Base-by-base conservation (phyloP, 1,140 invertebrate species). In the Drosophila sechellia region DNA sequence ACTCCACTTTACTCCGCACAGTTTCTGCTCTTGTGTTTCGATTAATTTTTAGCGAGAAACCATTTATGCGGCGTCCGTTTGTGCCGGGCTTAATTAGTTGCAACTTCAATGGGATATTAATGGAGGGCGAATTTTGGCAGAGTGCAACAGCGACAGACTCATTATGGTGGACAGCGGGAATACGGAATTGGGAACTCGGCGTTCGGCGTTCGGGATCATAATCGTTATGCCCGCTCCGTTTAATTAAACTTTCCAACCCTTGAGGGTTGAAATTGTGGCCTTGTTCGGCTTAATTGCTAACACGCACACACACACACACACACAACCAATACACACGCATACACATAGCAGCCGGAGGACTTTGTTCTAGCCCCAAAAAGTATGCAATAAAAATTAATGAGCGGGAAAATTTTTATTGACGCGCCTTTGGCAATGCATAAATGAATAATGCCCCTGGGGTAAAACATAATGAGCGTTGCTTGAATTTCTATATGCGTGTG, bases 381-480 rank as follows among this genome's bases (percentile, higher is more conserved):
- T 78, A 75, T 74, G 66, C 81, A 77, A 85, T 85, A 85, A 85
- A 84, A 85, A 74, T 85, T 85, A 85, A 87, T 87, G 83, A 89
- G 76, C 64, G 60, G 37, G 60, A 89, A 84, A 79, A 83, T 89
- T 89, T 89, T 77, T 83, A 87, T 87, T 81, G 80, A 79, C 60
- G 66, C 80, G 80, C 80, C 72, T 65, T 79, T 60, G 50, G 56
- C 76, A 77, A 64, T 81, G 81, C 80, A 84, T 85, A 68, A 87
- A 79, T 68, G 79, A 79, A 79, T 83, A 78, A 78, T 77, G 58
- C 37, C 39, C 49, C 74, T 5, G 55, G 49, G 27, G 50, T 37
- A 46, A 31, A 53, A 15, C 55, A 69, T 74, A 83, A 81, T 81
- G 61, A 84, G 66, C 25, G 48, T 13, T 11, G 31, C 17, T 37